Base-by-base conservation (phyloP, 2,113 vertebrate species). In the Nymphicus hollandicus region DNA sequence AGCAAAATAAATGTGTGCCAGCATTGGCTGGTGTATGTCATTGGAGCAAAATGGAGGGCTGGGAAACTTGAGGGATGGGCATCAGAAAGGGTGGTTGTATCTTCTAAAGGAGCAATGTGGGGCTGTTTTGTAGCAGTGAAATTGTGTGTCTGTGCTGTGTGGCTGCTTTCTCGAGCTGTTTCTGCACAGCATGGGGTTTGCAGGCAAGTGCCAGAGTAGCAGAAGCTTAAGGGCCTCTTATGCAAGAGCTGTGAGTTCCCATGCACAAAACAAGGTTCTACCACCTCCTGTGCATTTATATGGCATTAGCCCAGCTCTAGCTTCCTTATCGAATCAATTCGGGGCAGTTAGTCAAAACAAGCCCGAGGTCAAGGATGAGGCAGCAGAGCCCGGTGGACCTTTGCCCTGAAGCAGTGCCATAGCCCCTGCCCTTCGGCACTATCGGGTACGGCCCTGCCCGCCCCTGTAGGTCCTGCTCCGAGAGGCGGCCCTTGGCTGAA, bases 361-460 rank as follows among this genome's bases (percentile, higher is more conserved):
- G 13, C 24, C 43, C 2, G 1, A 19, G 24, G 3, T 20, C 6
- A 6, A 2, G 1, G 2, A 4, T 0, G 4, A 3, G 39, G n/a
- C 2, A 50, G 44, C 46, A 13, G 53, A 10, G 25, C 13, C 44
- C 1, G 1, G 14, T 0, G 27, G 6, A 33, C 1, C 58, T 23
- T 5, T 1, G 29, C 27, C 5, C 39, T 8, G 10, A 0, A 1
- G 5, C 6, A 0, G 41, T 1, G 29, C 33, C 24, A 0, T 2
- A 7, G 0, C 11, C 29, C 4, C 2, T 0, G 44, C 3, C 4
- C 47, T 5, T 2, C 0, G 56, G 1, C 13, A 11, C 2, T 0
- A 0, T 25, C 4, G 2, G 15, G 15, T 3, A 1, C 58, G 3
- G 50, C 46, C 11, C n/a, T 6, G 43, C 13, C 39, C 35, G 7